Evolutionary conservation across 2,113 vertebrate genomes (phyloP), one percentile per base, ranked within the genome.

Genomic region (Halichoerus grypus): DNA sequence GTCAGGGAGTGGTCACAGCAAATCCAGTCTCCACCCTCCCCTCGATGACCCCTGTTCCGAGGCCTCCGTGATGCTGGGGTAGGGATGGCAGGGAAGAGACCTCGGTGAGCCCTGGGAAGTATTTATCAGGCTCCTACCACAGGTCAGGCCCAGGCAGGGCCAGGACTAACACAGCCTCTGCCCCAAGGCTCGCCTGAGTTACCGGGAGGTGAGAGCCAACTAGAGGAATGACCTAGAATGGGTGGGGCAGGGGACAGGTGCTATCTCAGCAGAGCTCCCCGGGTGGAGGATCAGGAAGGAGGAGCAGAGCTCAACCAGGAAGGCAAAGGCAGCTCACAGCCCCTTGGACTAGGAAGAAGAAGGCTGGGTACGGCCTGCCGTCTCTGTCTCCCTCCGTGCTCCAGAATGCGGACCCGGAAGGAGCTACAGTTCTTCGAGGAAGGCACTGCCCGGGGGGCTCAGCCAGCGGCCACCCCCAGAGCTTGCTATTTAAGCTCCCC

Each of bases 401-500:
- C 79, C 28, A 28, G 4, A 19, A 67, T 0, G 63, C 28, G 2
- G 9, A 11, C n/a, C 46, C 1, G 39, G 53, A 5, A 42, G 53
- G 53, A 81, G 10, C 24, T 4, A 0, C 0, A 3, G 31, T 18
- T 55, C 59, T 69, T 12, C 0, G 7, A 31, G 71, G 26, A 63
- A 72, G 83, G 31, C 53, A 14, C 42, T 39, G 55, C n/a, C 31
- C 1, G 1, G 51, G 33, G 24, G 59, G 36, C 65, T 76, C 39
- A 0, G 59, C 16, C 1, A 0, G 2, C 12, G 0, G 22, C 36
- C 5, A 3, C 22, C 91, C 36, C 53, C 11, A 26, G 51, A 0
- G 14, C 36, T 13, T 61, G 53, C 59, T 22, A 1, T 12, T 72
- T 57, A 8, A n/a, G 33, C 67, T 49, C 72, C 15, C 87, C 33